Evolutionary conservation across 1,140 invertebrate species (phyloP).

Genomic region (Drosophila rufa): DNA sequence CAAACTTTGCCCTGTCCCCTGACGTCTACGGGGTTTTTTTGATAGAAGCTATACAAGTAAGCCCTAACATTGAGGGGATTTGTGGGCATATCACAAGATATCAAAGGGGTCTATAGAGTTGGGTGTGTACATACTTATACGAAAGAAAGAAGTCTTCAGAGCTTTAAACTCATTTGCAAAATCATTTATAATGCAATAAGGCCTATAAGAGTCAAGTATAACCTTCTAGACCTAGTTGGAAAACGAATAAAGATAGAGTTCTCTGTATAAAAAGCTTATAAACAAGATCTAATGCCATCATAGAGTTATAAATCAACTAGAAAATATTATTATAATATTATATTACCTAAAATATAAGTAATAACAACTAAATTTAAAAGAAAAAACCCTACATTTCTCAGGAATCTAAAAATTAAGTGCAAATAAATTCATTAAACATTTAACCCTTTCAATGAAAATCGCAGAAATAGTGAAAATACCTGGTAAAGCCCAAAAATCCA

Average conservation of each 20-base stretch:
- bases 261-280: too few relatives aligned
- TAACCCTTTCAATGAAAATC: background rate
- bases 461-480: background rate
- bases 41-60: conserved; percentile 6
- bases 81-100: conserved; percentile 7
- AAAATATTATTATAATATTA: background rate
- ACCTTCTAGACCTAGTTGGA: background rate
- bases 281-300: too few relatives aligned
- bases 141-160: background rate
- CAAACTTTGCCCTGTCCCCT: conserved; percentile 8
- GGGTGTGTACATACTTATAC: background rate
- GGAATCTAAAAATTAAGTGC: background rate
- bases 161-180: background rate
- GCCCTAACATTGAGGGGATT: conserved; percentile 2
- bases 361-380: too few relatives aligned
- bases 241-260: background rate
- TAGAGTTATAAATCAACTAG: background rate
- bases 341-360: background rate
- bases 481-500: background rate
- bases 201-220: too few relatives aligned
- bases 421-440: background rate
- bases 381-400: background rate
- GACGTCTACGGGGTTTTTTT: conserved; percentile 15
- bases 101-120: background rate
- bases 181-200: background rate